Base-by-base conservation (phyloP, 2,797 vertebrate genomes). In the Girardinus metallicus region DNA sequence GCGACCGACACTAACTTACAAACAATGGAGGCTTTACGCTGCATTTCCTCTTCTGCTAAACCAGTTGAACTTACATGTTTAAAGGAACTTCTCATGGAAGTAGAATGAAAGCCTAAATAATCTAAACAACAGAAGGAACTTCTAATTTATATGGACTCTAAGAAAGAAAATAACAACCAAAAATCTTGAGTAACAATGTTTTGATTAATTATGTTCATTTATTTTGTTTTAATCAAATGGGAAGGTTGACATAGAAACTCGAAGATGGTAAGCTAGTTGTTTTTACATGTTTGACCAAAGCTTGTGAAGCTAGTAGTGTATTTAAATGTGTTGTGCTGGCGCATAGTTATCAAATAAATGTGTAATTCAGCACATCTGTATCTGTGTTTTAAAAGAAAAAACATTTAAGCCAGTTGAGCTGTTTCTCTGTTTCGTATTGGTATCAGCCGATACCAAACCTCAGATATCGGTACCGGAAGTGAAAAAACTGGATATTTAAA, bases 21-120 rank as follows among this genome's bases (percentile, higher is more conserved):
- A 66, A 36, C 31, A 66, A 26, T 21, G 21, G 9, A 66, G 51
- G 11, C 29, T 26, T 47, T 0, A 36, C 43, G 5, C 34, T 39
- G 3, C 15, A 71, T 78, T 80, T 81, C 23, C 64, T 73, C 57
- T 74, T 82, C 78, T 80, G 4, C 23, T 2, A 73, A n/a, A 66
- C 1, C 60, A 29, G 2, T 34, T 26, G 31, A 75, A 34, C 16
- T 31, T 72, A 29, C 1, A 5, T 15, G 68, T 41, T 60, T 55
- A 9, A 66, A 41, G 47, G 11, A 76, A 75, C 41, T 13, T 66
- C 2, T 36, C 26, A 16, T 16, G 5, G 10, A 51, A 29, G 62
- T 21, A 39, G 18, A 16, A 75, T 34, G 29, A 16, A 57, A 6
- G 51, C 34, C 6, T 15, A 2, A 64, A 39, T 15, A 44, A 47